Percentiles rank a stretch among this genome's conserved stretches.
Conservation (phyloP, 2,888 invertebrate genomes). For the Lysandra bellargus region DNA sequence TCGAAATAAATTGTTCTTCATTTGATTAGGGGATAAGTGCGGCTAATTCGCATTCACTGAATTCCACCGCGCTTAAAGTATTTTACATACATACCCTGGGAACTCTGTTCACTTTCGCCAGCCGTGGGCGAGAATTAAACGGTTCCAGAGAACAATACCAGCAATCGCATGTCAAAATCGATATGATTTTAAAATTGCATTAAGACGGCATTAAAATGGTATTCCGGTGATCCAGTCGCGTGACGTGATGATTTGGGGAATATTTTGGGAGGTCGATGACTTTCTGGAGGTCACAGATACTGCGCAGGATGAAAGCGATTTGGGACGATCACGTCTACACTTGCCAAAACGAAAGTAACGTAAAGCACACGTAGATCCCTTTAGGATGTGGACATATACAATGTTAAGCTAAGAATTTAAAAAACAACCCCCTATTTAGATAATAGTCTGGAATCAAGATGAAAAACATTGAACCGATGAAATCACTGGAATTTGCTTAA, state of each 20-base stretch:
- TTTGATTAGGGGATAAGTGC: not conserved
- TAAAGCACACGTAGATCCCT: not conserved
- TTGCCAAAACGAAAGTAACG: not conserved
- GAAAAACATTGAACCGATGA: no score
- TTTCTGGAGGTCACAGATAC: conserved; percentile 61
- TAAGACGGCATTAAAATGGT: conserved; percentile 41
- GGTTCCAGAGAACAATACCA: conserved; percentile 28
- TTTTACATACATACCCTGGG: not conserved
- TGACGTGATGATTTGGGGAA: conserved; percentile 72
- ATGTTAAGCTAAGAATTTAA: no score
- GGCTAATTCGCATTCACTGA: not conserved
- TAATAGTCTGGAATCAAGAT: no score
- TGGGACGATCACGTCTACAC: conserved; percentile 31
- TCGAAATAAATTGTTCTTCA: not conserved
- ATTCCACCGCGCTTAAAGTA: conserved; percentile 7
- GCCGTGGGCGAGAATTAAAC: conserved; percentile 18
- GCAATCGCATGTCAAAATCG: conserved; percentile 31
- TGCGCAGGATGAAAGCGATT: conserved; percentile 50
- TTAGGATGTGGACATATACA: no score
- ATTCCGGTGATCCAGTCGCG: conserved; percentile 54
- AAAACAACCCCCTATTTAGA: no score
- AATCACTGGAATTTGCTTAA: no score
- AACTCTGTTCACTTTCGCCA: not conserved
- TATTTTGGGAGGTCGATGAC: conserved; percentile 71
- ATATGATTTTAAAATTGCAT: conserved; percentile 35